Conservation (phyloP, 2,888 invertebrate genomes). For the Tortrix viridana region DNA sequence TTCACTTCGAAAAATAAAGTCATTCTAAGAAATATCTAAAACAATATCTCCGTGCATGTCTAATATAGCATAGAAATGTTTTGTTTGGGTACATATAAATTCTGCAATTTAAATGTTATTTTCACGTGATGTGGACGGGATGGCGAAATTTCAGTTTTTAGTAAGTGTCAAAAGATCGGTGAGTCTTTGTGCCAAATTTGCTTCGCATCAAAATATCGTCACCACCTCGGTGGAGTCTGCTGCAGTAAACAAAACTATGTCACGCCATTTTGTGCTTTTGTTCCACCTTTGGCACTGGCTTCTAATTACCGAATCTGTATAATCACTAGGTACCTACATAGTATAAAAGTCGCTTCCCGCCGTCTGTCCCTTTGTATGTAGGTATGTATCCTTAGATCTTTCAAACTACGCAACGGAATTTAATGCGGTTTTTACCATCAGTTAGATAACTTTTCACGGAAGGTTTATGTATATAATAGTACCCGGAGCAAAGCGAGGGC, state of each 20-base stretch:
- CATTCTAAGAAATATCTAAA: slow-evolving; percentile 1
- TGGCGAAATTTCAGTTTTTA: slow-evolving; percentile 6
- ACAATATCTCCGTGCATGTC: slow-evolving; percentile 23
- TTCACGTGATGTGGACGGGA: slow-evolving; percentile 12
- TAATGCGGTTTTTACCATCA: too few relatives aligned
- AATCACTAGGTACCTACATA: too few relatives aligned
- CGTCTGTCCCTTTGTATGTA: too few relatives aligned
- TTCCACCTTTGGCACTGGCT: background rate
- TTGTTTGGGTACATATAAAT: slow-evolving; percentile 19
- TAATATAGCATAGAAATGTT: slow-evolving; percentile 18
- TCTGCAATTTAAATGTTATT: slow-evolving; percentile 17
- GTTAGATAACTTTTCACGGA: too few relatives aligned
- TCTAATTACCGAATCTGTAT: background rate
- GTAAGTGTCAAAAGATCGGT: slow-evolving; percentile 6
- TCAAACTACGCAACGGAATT: too few relatives aligned
- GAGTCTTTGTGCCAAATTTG: slow-evolving; percentile 22
- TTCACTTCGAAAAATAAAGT: slow-evolving; percentile 12
- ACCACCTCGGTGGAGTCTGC: background rate
- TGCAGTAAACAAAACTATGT: slow-evolving; percentile 5
- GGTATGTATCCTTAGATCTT: too few relatives aligned
- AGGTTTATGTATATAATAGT: too few relatives aligned
- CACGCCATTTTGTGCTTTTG: background rate
- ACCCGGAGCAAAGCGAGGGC: too few relatives aligned
- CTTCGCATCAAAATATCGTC: slow-evolving; percentile 12
- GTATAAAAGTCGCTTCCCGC: too few relatives aligned